A percentile compares a stretch with the other conserved stretches of the same genome.
These are phyloP conservation scores for Lamproptera curius DNA, from an alignment of 2,888 invertebrate species.

Conservation along the genomic window DNA sequence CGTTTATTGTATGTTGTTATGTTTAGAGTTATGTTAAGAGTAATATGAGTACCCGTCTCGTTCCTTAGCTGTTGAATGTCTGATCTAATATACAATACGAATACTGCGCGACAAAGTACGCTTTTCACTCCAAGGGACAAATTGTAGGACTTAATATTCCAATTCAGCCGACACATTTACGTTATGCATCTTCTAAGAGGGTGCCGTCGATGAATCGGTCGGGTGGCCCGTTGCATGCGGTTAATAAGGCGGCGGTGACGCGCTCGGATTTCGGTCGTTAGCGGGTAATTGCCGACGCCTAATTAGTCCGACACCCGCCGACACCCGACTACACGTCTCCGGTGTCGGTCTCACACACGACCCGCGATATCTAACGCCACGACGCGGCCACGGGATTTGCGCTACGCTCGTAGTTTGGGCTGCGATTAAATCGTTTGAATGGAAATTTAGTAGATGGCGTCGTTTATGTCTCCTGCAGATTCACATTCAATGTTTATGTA, in stretches of 20 bases:
- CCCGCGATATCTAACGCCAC: constrained; percentile 45
- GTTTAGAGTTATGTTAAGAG: too few species aligned
- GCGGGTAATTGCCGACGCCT: constrained; percentile 68
- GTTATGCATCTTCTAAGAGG: constrained; percentile 26
- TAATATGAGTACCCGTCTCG: too few species aligned
- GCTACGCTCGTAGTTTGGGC: background rate
- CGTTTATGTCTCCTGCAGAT: too few species aligned
- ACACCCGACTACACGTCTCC: constrained; percentile 51
- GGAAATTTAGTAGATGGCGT: too few species aligned
- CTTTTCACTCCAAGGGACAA: background rate
- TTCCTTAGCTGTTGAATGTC: too few species aligned
- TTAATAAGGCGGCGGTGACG: constrained; percentile 57
- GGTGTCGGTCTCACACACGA: constrained; percentile 63
- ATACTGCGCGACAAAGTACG: too few species aligned
- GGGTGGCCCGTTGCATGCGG: constrained; percentile 38
- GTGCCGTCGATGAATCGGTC: constrained; percentile 36
- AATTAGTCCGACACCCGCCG: constrained; percentile 55
- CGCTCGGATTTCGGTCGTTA: constrained; percentile 69
- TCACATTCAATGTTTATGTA: too few species aligned
- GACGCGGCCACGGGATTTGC: background rate
- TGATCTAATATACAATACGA: too few species aligned
- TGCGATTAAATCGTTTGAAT: too few species aligned
- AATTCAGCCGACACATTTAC: constrained; percentile 21
- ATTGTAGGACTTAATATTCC: background rate
- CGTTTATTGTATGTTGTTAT: too few species aligned